These are phyloP conservation scores for Tethya wilhelma DNA, from an alignment of 37 sponge, comb jelly and placozoan genomes.

Conservation along the genomic window DNA sequence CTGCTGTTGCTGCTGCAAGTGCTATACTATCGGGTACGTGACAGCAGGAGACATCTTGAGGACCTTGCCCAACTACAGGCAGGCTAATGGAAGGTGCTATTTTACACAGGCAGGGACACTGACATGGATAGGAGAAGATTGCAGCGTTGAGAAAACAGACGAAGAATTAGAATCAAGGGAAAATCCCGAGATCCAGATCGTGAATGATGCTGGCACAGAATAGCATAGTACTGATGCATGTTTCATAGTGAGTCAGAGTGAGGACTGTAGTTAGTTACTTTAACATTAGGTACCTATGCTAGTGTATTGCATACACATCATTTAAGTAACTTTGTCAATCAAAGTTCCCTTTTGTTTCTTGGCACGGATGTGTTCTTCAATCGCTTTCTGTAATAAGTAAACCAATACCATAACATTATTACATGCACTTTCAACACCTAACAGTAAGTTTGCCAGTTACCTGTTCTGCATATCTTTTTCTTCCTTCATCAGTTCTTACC, in stretches of 20 bases:
- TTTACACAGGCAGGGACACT: background rate
- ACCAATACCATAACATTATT: too few species aligned
- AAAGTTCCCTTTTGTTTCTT: conserved; percentile 87
- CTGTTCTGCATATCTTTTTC: conserved; percentile 78
- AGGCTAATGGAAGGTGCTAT: background rate
- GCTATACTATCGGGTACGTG: background rate
- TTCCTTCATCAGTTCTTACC: conserved; percentile 69
- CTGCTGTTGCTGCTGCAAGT: background rate
- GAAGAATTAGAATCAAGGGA: too few species aligned
- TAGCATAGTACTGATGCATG: too few species aligned
- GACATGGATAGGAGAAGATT: background rate
- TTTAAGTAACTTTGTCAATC: conserved; percentile 73
- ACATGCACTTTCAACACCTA: too few species aligned
- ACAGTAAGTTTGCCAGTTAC: too few species aligned
- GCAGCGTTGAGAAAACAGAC: background rate
- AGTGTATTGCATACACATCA: too few species aligned
- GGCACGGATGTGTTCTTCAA: conserved; percentile 75
- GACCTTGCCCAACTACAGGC: background rate
- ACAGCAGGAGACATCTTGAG: background rate
- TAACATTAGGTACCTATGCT: too few species aligned
- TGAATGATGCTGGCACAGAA: too few species aligned
- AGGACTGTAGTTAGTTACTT: too few species aligned
- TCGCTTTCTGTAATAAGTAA: conserved; percentile 64
- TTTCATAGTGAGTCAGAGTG: too few species aligned
- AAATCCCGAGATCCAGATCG: too few species aligned